Conservation (phyloP, 2,113 vertebrate genomes). For the Clupea harengus region DNA sequence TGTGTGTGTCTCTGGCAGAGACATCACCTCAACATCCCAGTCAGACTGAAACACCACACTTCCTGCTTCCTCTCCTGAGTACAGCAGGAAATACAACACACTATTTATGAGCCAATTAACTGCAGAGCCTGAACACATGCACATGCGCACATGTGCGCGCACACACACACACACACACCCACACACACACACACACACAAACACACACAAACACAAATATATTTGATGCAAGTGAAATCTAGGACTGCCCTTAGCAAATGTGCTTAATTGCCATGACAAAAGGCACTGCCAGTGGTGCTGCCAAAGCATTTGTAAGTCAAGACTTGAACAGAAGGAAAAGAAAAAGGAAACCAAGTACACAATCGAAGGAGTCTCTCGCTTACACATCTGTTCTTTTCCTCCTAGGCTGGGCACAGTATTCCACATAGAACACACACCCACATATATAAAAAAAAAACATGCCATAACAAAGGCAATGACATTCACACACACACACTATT, state of each 20-base stretch:
- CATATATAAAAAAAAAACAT: background rate
- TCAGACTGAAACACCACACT: constrained; percentile 20
- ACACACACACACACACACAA: background rate
- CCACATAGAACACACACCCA: background rate
- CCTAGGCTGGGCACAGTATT: background rate
- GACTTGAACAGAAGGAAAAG: background rate
- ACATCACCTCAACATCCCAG: constrained; percentile 29
- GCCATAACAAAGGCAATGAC: background rate
- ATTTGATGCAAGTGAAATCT: background rate
- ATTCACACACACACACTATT: background rate
- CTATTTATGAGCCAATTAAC: constrained; percentile 33
- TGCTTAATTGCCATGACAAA: background rate
- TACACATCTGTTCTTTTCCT: background rate
- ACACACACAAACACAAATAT: background rate
- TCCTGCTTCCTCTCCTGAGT: constrained; percentile 38
- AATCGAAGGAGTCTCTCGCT: background rate
- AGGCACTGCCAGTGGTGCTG: background rate
- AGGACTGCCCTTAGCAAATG: background rate
- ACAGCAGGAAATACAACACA: constrained; percentile 27
- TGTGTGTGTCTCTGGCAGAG: constrained; percentile 24
- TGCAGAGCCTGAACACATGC: background rate
- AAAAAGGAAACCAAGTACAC: background rate
- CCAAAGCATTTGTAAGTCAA: background rate
- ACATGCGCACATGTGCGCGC: background rate
- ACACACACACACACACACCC: background rate